Evolutionary conservation across 1,140 invertebrate genomes (phyloP), one percentile per base, ranked within the genome.

Genomic region (Zaprionus tsacasi): DNA sequence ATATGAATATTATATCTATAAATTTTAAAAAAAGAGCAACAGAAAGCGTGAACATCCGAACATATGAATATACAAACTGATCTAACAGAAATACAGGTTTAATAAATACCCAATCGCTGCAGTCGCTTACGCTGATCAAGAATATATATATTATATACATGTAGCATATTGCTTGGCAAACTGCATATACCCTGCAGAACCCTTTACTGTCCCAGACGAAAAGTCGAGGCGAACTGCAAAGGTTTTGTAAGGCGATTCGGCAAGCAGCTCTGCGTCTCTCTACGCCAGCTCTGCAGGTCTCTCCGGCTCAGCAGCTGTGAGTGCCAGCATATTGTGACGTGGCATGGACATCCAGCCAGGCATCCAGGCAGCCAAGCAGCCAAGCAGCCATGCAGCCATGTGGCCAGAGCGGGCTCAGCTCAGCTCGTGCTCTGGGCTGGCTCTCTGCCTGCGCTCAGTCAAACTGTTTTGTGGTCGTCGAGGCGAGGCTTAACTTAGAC

Each of bases 401-500:
- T 50, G 65, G 57, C 43, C 36, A 12, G 36, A 38, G 10, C 36
- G 11, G 36, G 10, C 36, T 12, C 17, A 50, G 57, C 38, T 52
- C 36, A 50, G 57, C 38, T 52, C 36, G 50, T 48, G 45, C 15
- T 52, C 25, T 6, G 25, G 10, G 2, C 15, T 38, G 17, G 15
- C 36, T 11, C 36, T 11, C 17, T 8, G 25, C 27, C 6, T n/a
- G 27, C 21, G 4, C 30, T 15, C n/a, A 48, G 57, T 27, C 65
- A 36, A 15, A 69, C 48, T 59, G 64, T 67, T 72, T 17, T 73
- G 64, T 60, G 65, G 48, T 48, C 71, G 52, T 40, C 66, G 58
- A 36, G 70, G 70, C 78, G 68, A 72, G 75, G 82, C 82, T 85
- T 85, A 85, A 82, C 75, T 85, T 76, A 65, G 78, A 76, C 82